These are phyloP conservation scores for Vandiemenella viatica DNA, from an alignment of 2,888 invertebrate species.

Conservation along the genomic window DNA sequence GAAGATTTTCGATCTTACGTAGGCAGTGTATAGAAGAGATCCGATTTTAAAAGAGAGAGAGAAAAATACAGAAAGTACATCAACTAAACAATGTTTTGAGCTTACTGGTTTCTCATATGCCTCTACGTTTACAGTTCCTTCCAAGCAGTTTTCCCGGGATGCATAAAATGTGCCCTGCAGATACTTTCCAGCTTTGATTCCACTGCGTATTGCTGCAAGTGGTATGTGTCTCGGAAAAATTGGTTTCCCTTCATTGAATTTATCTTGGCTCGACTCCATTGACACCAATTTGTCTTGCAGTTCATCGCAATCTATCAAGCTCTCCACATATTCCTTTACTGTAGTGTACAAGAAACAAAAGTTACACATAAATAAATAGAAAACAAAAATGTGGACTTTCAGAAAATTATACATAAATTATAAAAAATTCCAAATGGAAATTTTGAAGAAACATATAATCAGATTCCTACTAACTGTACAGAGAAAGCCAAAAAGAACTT, in stretches of 20 bases:
- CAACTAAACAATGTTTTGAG: constrained; percentile 24
- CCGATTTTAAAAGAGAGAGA: no score
- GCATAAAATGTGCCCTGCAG: constrained; percentile 68
- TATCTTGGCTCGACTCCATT: constrained; percentile 5
- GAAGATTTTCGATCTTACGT: no score
- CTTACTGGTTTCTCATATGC: constrained; percentile 64
- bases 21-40: no score
- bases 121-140: constrained; percentile 73
- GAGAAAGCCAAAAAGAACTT: no score
- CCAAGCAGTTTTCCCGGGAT: constrained; percentile 85
- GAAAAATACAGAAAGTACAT: no score
- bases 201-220: constrained; percentile 57
- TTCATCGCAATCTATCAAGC: constrained; percentile 46
- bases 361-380: no score
- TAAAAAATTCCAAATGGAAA: no score
- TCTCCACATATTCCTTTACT: constrained; percentile 64
- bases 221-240: constrained; percentile 76
- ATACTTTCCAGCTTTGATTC: constrained; percentile 59
- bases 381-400: no score
- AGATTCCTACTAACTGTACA: no score
- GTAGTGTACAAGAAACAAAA: constrained; percentile 18
- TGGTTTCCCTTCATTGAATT: constrained; percentile 37
- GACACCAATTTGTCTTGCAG: constrained; percentile 66
- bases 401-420: no score
- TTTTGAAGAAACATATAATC: no score